Base-by-base conservation (phyloP, 1,140 invertebrate species). In the Anthonomus grandis region DNA sequence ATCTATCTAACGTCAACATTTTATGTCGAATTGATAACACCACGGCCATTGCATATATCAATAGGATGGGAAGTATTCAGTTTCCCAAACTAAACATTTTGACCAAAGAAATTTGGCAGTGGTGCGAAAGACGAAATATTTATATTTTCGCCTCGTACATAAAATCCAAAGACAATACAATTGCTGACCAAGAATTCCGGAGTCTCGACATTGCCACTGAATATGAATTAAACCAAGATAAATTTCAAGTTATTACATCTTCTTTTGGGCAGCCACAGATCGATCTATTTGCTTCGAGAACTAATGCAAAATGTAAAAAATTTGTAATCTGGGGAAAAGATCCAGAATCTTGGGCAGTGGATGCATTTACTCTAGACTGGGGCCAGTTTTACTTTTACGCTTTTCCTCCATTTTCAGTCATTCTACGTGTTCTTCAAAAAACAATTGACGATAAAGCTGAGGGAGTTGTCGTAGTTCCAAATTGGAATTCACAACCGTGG, bases 401-500 rank as follows among this genome's bases (percentile, higher is more conserved):
- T 12, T 67, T 67, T 48, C 64, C 64, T 23, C 65, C 64, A 17
- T 62, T 67, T 45, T 18, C 51, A 9, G 9, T 59, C 13, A 57
- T 67, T 46, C 34, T 57, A 5, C 61, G 57, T 46, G 60, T 42
- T 27, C 31, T 65, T 44, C 38, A 47, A 27, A 67, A 65, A 64
- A 60, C 65, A 25, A 60, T 54, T 27, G 17, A 10, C 36, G 67
- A 69, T n/a, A n/a, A n/a, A n/a, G n/a, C n/a, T n/a, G n/a, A n/a
- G n/a, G n/a, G 64, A 12, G 63, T 69, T 18, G n/a, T 67, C 4
- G 34, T 67, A 1, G 62, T 67, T 54, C 70, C 67, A 68, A 69
- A 73, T 13, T 70, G 68, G 68, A 44, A 54, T 2, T 61, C 47
- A 2, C 66, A 67, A 37, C 60, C 68, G 12, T 70, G 68, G 66